phyloP scores from a whole-genome alignment of 2,113 vertebrate genomes.

The Bungarus multicinctus region DNA sequence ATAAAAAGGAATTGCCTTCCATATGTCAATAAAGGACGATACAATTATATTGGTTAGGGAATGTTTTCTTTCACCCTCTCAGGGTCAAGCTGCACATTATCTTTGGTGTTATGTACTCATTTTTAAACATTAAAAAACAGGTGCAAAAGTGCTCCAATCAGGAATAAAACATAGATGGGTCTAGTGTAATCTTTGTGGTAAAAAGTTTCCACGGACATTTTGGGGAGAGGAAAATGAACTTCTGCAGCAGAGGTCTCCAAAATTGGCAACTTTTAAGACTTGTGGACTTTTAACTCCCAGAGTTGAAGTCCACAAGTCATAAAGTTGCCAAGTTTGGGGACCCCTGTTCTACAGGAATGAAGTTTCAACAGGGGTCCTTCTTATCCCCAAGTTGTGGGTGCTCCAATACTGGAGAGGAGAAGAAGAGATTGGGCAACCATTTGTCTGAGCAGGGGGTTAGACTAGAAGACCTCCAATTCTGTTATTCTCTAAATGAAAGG shows the following conservation, averaged over 20 bases:
- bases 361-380: background rate
- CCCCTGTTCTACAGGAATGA: background rate
- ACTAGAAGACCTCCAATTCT: no score
- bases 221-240: background rate
- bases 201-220: background rate
- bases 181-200: background rate
- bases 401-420: no score
- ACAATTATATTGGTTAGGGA: background rate
- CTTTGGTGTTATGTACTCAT: background rate
- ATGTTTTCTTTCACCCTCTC: background rate
- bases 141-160: background rate
- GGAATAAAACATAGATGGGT: background rate
- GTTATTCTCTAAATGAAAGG: no score
- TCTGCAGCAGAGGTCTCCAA: background rate
- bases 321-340: no score
- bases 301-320: no score
- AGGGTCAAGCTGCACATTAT: background rate
- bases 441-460: no score
- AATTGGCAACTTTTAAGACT: no score
- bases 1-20: background rate
- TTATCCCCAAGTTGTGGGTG: background rate
- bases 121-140: background rate
- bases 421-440: no score
- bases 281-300: no score
- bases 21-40: background rate